phyloP scores from a whole-genome alignment of 2,113 vertebrate genomes.

The Dascyllus trimaculatus region DNA sequence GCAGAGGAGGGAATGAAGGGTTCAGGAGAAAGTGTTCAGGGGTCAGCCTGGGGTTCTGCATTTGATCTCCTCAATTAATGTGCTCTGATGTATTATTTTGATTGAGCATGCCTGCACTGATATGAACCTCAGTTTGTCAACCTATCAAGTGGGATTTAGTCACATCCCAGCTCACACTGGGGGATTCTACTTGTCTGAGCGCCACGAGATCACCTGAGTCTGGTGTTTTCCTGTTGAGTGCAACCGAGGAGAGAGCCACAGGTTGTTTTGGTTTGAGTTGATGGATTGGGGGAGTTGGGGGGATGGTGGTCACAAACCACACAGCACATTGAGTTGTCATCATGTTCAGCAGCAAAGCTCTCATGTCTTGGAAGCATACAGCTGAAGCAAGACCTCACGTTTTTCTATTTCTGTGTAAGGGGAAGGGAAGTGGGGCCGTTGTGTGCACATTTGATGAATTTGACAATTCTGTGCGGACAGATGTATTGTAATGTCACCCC shows the following conservation, averaged over 20 bases:
- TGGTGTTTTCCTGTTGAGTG: constrained; percentile 34
- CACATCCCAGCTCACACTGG: constrained; percentile 23
- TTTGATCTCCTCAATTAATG: constrained; percentile 69
- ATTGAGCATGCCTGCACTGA: constrained; percentile 44
- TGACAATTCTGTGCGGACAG: constrained; percentile 48
- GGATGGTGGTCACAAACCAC: constrained; percentile 38
- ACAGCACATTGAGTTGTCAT: constrained; percentile 45
- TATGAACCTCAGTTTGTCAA: constrained; percentile 43
- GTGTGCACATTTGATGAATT: constrained; percentile 52
- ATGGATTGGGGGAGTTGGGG: constrained; percentile 1
- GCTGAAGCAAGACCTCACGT: constrained; percentile 7
- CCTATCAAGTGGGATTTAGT: constrained; percentile 51
- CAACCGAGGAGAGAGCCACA: constrained; percentile 10
- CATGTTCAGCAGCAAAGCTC: constrained; percentile 28
- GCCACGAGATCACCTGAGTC: constrained; percentile 48
- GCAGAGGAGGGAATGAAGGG: constrained; percentile 56
- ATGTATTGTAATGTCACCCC: constrained; percentile 55
- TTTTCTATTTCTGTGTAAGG: constrained; percentile 33
- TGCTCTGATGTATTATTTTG: constrained; percentile 59
- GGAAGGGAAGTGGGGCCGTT: constrained; percentile 20
- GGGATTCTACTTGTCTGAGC: constrained; percentile 5
- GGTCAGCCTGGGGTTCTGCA: constrained; percentile 68
- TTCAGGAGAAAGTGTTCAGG: constrained; percentile 73
- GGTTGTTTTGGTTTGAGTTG: constrained; percentile 56
- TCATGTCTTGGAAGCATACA: constrained; percentile 20